Conservation (phyloP, 2,888 invertebrate species). For the Oeneis ivallda region DNA sequence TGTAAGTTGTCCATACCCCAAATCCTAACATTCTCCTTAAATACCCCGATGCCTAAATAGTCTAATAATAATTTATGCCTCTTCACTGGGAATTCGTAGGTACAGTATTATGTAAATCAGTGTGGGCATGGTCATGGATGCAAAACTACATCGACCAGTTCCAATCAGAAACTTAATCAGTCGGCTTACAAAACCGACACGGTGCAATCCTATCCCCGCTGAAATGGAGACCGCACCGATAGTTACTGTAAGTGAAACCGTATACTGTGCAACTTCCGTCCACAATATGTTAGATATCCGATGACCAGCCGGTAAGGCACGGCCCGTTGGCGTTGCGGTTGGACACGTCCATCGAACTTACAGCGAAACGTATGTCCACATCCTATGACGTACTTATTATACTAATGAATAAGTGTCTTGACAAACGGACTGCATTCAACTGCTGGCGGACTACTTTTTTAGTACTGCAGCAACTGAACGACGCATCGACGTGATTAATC, state of each 20-base stretch:
- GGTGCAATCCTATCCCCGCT: constrained; percentile 58
- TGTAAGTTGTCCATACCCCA: no score
- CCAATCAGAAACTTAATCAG: constrained; percentile 73
- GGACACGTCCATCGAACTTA: constrained; percentile 54
- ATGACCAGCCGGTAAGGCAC: constrained; percentile 51
- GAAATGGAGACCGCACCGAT: constrained; percentile 68
- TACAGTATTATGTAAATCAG: constrained; percentile 3
- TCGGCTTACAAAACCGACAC: constrained; percentile 65
- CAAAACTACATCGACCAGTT: constrained; percentile 41
- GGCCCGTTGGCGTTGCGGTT: constrained; percentile 56
- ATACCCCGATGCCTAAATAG: no score
- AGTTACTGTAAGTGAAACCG: constrained; percentile 72
- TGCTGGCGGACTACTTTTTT: no score
- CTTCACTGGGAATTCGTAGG: background rate
- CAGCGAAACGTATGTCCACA: constrained; percentile 43
- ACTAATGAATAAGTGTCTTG: background rate
- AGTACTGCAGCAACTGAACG: no score
- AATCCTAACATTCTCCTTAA: no score
- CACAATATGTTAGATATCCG: constrained; percentile 66
- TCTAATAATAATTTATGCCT: background rate
- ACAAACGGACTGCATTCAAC: no score
- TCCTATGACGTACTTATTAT: constrained; percentile 21
- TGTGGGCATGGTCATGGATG: constrained; percentile 13
- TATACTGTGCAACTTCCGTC: constrained; percentile 76
- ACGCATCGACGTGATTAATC: no score